phyloP scores from a whole-genome alignment of 2,888 invertebrate genomes.

The Aspidiotus destructor region DNA sequence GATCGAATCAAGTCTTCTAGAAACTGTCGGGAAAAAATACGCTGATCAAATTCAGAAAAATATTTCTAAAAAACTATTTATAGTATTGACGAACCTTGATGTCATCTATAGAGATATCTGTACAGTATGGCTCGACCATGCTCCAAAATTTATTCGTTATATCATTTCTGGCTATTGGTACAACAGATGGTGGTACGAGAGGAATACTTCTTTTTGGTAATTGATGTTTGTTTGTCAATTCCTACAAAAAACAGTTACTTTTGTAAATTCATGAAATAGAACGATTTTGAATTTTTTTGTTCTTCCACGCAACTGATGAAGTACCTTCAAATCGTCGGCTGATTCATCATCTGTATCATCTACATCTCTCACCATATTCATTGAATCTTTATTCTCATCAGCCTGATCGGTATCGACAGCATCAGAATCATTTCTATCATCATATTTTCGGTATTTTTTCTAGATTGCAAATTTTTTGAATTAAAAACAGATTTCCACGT shows the following conservation, averaged over 20 bases:
- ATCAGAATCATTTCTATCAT: constrained; percentile 23
- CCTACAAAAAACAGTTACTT: constrained; percentile 20
- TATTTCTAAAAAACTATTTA: too few species aligned
- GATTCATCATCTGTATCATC: constrained; percentile 20
- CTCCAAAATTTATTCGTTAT: constrained; percentile 92
- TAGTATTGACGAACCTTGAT: constrained; percentile 48
- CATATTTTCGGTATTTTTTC: constrained; percentile 27
- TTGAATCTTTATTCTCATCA: constrained; percentile 21
- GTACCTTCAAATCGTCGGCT: constrained; percentile 20
- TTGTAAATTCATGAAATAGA: not conserved
- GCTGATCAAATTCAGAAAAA: too few species aligned
- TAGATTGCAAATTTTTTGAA: not conserved
- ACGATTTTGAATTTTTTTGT: not conserved
- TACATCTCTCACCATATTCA: constrained; percentile 10
- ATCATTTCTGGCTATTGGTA: constrained; percentile 59
- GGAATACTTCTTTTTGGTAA: constrained; percentile 23
- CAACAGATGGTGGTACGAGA: constrained; percentile 25
- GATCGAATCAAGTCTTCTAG: constrained; percentile 57
- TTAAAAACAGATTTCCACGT: not conserved
- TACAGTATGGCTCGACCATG: constrained; percentile 85
- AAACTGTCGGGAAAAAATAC: constrained; percentile 42
- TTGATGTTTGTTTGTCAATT: constrained; percentile 28
- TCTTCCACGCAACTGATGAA: not conserved
- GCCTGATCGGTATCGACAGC: constrained; percentile 13
- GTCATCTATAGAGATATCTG: constrained; percentile 77